A percentile compares a stretch with the other conserved stretches of the same genome.
Evolutionary conservation across 2,113 vertebrate species (phyloP).

Genomic region (Desmodus rotundus): DNA sequence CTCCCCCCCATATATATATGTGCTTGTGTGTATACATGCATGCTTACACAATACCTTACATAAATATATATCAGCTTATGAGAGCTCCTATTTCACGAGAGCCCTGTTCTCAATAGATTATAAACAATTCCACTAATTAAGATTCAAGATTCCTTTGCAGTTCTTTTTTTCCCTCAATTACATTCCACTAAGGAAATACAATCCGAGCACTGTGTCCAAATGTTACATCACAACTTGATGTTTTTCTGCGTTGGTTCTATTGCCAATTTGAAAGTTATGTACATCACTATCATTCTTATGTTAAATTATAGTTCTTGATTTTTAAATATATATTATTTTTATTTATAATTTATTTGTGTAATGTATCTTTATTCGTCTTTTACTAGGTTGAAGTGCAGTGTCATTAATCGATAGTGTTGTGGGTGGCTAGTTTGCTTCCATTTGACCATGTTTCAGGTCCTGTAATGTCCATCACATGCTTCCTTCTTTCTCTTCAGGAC

Average conservation of each 20-base stretch:
- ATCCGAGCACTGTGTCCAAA: not conserved
- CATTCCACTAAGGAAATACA: not conserved
- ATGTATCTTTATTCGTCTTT: not conserved
- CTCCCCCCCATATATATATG: too few relatives aligned
- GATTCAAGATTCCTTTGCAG: not conserved
- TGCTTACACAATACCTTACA: not conserved
- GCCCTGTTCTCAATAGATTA: not conserved
- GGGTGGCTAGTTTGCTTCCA: not conserved
- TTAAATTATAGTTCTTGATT: not conserved
- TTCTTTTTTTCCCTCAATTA: not conserved
- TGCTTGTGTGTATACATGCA: not conserved
- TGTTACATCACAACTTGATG: not conserved
- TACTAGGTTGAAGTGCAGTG: not conserved
- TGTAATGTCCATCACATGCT: not conserved
- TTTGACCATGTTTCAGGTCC: not conserved
- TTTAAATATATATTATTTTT: not conserved
- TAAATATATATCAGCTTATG: not conserved
- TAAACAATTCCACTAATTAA: not conserved
- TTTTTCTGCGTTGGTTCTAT: not conserved
- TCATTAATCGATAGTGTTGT: not conserved
- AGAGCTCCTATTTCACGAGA: not conserved
- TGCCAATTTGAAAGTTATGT: not conserved
- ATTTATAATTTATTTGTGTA: not conserved
- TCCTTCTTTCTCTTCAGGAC: not conserved
- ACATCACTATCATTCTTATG: not conserved